Evolutionary conservation across 2,888 invertebrate genomes (phyloP), one percentile per base, ranked within the genome.

Genomic region (Apocheima hispidaria): DNA sequence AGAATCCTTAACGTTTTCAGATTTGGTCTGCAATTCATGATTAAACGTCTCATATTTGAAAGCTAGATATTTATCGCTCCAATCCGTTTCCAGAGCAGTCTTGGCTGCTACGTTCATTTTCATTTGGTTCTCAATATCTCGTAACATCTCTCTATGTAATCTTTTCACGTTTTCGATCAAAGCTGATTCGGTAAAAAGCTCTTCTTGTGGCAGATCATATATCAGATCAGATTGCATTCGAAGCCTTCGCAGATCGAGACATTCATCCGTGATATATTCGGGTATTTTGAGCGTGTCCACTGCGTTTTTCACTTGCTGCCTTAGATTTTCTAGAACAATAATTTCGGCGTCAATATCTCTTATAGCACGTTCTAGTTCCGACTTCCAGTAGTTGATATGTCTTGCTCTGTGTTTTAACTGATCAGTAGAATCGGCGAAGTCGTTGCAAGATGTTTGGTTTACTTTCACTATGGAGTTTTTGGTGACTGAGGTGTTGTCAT

Each of bases 31-130:
- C 50, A 98, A 88, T 4, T 95, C 94, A n/a, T 94, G 93, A 78
- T 96, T 96, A 1, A 91, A 82, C 0, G 95, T 94, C 75, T 98
- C 98, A 38, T 96, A 95, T 74, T 96, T 95, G 72, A 96, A 95
- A 1, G 97, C 95, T 68, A 96, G 94, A 68, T 94, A 94, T 87
- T 98, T 98, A 79, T 98, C 96, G 72, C 97, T 97, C 97, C 98
- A 98, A 81, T 98, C 98, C 66, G 94, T 95, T 88, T 98, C 98
- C 63, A 98, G 82, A 21, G 96, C 94, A 66, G 95, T 94, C 77
- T 98, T 97, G 0, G 96, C 95, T 0, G 96, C 95, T 50, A 96
- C 95, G 74, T 97, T 95, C 79, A 96, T 95, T 20, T 94, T 81
- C 72, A 96, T 87, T 79, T 97, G 96, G 51, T 93, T 89, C 57